These are phyloP conservation scores for Bradypodion pumilum DNA, from an alignment of 2,797 vertebrate species.

Conservation along the genomic window DNA sequence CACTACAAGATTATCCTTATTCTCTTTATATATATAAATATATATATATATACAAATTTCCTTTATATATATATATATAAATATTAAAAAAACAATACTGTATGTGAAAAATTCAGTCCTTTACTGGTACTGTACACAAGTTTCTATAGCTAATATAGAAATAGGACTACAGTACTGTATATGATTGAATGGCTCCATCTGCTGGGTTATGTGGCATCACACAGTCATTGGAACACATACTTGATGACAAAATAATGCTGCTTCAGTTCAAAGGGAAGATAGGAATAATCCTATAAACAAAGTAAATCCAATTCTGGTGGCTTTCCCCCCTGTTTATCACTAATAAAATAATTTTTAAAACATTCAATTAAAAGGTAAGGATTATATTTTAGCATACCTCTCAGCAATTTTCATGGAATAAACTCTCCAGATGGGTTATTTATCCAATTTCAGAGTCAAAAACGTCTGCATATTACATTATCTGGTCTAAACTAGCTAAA, in stretches of 20 bases:
- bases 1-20: neutral
- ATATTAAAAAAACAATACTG: too few relatives aligned
- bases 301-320: neutral
- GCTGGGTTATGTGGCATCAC: constrained; percentile 49
- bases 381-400: too few relatives aligned
- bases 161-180: too few relatives aligned
- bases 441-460: neutral
- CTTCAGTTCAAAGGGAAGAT: neutral
- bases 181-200: constrained; percentile 65
- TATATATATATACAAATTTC: too few relatives aligned
- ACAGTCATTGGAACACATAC: neutral
- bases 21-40: too few relatives aligned
- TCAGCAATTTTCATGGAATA: too few relatives aligned
- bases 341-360: neutral
- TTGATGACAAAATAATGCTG: neutral
- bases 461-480: neutral
- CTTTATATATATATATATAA: too few relatives aligned
- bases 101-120: neutral
- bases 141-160: too few relatives aligned
- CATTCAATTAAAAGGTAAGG: neutral
- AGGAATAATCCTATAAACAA: neutral
- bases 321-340: neutral
- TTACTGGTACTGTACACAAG: too few relatives aligned
- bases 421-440: neutral
- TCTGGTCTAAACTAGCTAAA: neutral